phyloP scores from a whole-genome alignment of 2,113 vertebrate genomes.

The Carettochelys insculpta region DNA sequence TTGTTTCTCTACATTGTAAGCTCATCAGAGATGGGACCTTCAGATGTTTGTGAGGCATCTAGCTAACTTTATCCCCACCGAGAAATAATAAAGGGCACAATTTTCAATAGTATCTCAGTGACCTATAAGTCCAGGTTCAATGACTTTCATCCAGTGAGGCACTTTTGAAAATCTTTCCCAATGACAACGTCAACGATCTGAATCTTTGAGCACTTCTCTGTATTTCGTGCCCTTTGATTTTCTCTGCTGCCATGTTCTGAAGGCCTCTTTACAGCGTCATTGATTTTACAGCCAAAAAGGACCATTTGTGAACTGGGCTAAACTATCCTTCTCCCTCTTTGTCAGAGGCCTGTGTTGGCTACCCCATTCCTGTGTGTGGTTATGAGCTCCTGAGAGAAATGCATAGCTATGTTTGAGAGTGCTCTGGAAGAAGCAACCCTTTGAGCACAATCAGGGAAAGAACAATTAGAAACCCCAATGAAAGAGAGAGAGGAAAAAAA shows the following conservation, averaged over 20 bases:
- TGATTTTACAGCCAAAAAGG: not conserved
- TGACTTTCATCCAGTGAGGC: not conserved
- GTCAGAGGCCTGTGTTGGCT: not conserved
- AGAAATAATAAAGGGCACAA: not conserved
- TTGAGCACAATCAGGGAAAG: not conserved
- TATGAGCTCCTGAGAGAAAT: not conserved
- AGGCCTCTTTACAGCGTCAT: accelerated
- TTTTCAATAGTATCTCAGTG: not conserved
- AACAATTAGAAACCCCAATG: not conserved
- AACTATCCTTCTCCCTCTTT: not conserved
- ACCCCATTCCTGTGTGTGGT: not conserved
- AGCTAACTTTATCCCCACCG: not conserved
- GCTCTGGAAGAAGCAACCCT: not conserved
- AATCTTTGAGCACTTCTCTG: not conserved
- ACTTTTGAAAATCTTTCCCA: not conserved
- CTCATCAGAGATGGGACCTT: not conserved
- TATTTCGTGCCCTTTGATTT: not conserved
- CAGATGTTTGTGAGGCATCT: not conserved
- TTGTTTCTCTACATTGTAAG: not conserved
- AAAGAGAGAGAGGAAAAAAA: not conserved
- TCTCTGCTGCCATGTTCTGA: not conserved
- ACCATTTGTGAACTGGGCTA: not conserved
- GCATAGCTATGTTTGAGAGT: not conserved
- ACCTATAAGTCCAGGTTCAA: not conserved
- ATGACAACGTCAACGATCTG: not conserved